Conservation (phyloP, 2,113 vertebrate genomes). For the Lamprologus speciosus region DNA sequence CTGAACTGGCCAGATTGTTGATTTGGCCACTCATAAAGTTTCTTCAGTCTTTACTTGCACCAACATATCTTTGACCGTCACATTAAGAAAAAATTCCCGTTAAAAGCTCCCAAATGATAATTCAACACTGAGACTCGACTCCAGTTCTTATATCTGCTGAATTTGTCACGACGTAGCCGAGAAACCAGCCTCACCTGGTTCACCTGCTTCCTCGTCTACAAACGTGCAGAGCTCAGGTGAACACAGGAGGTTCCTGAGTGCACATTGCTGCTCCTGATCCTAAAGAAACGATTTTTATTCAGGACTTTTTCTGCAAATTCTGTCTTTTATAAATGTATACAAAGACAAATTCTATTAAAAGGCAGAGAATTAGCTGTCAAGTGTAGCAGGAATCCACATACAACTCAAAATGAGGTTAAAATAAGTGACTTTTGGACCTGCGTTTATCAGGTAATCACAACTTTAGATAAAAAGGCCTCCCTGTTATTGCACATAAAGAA, state of each 20-base stretch:
- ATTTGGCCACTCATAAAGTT: neutral
- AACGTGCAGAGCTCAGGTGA: neutral
- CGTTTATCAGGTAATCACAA: fast-evolving
- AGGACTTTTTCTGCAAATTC: neutral
- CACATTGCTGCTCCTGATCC: neutral
- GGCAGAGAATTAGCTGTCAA: neutral
- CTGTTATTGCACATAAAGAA: neutral
- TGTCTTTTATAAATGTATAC: neutral
- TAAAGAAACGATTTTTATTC: fast-evolving
- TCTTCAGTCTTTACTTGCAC: neutral
- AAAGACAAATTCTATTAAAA: too few relatives aligned
- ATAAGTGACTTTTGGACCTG: neutral
- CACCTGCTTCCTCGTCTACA: neutral
- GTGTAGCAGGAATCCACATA: neutral
- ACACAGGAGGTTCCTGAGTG: neutral
- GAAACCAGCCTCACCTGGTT: neutral
- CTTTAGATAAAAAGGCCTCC: neutral
- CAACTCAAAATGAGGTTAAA: fast-evolving
- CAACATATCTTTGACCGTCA: neutral
- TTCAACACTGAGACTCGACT: neutral
- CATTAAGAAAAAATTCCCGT: fast-evolving
- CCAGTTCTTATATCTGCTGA: neutral
- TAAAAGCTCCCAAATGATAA: neutral
- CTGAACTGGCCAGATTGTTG: neutral
- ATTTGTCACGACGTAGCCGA: fast-evolving